Base-by-base conservation (phyloP, 2,113 vertebrate genomes). In the Sorex fumeus region DNA sequence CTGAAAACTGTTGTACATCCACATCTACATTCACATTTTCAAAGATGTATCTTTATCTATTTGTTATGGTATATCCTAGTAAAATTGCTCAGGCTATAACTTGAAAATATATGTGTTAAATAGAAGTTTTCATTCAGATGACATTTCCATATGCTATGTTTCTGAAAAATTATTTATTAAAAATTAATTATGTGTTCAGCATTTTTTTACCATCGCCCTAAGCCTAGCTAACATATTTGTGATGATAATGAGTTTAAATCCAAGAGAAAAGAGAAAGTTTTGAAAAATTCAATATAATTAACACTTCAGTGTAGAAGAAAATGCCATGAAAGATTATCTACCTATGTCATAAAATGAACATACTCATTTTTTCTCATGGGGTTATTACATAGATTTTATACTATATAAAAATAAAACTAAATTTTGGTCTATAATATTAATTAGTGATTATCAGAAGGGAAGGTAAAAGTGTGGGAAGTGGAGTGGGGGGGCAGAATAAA, bases 141-240 rank as follows among this genome's bases (percentile, higher is more conserved):
- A 43, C 15, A 88, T 67, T 76, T 69, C 21, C 21, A 30, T 50
- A 84, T 70, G 83, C 57, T 6, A 69, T 11, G 80, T 60, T 83
- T 50, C 83, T 83, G 10, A 90, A 62, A 12, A 69, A 88, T 64
- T 80, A 82, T 50, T 91, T 36, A 77, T 3, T 95, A 62, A 90
- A 92, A 93, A 43, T 62, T 3, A 90, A 62, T 85, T 72, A 74
- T 76, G 16, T 47, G 1, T 50, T 80, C 67, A 69, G 18, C 8
- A 67, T 91, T 80, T 86, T 80, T 86, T 82, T 91, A 45, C 11
- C 15, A 64, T 28, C 77, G 6, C 23, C 30, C 13, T 79, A 78
- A 75, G 28, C 13, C 66, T 93, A 60, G 8, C 8, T 66, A 67
- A 19, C 23, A 11, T 75, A 53, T 45, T 9, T 91, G 0, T 30